phyloP scores from a whole-genome alignment of 2,888 invertebrate genomes.

The Harmothoe impar region DNA sequence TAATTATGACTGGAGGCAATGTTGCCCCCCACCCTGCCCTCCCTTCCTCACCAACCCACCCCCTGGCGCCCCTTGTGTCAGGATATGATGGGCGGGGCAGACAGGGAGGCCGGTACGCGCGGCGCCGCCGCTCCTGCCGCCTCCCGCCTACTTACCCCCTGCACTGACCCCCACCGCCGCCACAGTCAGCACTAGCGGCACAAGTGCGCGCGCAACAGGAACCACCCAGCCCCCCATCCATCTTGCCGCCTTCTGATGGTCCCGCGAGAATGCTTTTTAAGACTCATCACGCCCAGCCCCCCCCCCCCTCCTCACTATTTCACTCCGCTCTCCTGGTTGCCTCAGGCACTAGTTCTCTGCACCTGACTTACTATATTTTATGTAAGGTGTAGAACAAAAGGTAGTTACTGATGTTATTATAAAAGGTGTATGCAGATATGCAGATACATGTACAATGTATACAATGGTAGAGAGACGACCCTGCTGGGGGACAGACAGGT shows the following conservation, averaged over 20 bases:
- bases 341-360: too few species aligned
- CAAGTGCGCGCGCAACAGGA: conserved; percentile 45
- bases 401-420: too few species aligned
- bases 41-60: background rate
- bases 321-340: too few species aligned
- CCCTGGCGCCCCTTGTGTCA: background rate
- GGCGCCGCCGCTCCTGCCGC: conserved; percentile 20
- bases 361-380: too few species aligned
- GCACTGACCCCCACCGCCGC: conserved; percentile 16
- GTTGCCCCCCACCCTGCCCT: background rate
- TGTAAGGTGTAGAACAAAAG: too few species aligned
- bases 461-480: too few species aligned
- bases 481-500: too few species aligned
- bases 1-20: conserved; percentile 1
- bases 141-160: conserved; percentile 20
- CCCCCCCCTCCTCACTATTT: too few species aligned
- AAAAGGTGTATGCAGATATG: too few species aligned
- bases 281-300: background rate
- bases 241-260: background rate
- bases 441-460: too few species aligned
- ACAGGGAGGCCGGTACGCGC: background rate
- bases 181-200: background rate
- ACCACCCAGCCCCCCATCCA: background rate
- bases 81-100: background rate
- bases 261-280: background rate